These are phyloP conservation scores for Pongo pygmaeus DNA, from an alignment of 2,113 vertebrate genomes.

Conservation along the genomic window DNA sequence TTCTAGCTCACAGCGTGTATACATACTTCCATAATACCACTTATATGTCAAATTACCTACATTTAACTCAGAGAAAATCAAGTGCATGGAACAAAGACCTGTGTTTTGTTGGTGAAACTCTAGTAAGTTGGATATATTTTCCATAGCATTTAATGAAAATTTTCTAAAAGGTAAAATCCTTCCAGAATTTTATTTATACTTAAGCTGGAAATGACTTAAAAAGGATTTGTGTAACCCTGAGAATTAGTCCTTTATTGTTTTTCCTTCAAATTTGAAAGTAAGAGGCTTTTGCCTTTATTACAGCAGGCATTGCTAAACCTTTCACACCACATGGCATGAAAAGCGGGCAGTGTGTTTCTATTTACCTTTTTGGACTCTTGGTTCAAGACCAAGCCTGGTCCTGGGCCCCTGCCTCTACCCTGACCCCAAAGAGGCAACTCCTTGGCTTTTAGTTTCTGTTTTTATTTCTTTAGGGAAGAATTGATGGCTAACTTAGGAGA, in stretches of 20 bases:
- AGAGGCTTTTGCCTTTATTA: not conserved
- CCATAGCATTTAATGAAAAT: not conserved
- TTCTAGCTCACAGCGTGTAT: not conserved
- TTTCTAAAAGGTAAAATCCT: constrained; percentile 12
- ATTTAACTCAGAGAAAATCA: not conserved
- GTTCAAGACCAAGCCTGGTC: not conserved
- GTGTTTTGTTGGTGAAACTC: not conserved
- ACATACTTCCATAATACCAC: not conserved
- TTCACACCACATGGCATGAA: not conserved
- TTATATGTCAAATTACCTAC: not conserved
- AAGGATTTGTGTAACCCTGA: not conserved
- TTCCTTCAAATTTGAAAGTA: not conserved
- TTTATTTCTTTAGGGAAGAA: constrained; percentile 47
- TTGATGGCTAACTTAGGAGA: not conserved
- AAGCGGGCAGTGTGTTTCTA: not conserved
- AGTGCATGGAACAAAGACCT: not conserved
- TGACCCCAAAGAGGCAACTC: not conserved
- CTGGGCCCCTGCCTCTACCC: no score
- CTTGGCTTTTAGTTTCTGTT: constrained; percentile 37
- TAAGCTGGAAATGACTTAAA: not conserved
- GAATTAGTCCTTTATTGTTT: not conserved
- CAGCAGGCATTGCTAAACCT: not conserved
- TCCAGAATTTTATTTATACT: not conserved
- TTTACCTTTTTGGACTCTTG: not conserved
- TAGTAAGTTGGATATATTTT: not conserved